A percentile compares a stretch with the other conserved stretches of the same genome.
Conservation (phyloP, 2,797 vertebrate genomes). For the Periparus ater region DNA sequence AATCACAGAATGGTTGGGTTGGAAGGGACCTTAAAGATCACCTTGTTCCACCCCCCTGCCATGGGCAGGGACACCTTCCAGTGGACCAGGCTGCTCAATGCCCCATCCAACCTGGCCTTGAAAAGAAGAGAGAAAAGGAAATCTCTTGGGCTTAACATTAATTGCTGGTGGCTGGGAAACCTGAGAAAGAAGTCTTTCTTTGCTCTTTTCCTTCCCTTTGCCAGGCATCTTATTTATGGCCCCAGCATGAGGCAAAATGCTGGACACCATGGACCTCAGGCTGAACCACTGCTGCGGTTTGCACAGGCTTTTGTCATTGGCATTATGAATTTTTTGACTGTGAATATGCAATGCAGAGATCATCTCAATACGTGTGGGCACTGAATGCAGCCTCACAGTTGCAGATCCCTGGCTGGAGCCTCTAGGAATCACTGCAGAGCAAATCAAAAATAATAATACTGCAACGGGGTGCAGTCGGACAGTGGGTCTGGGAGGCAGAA, state of each 20-base stretch:
- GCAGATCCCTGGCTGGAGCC: neutral
- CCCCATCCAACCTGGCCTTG: neutral
- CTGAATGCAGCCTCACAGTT: neutral
- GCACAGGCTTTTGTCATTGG: neutral
- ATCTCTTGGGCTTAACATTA: neutral
- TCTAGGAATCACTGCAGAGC: neutral
- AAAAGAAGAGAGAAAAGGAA: neutral
- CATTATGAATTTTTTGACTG: neutral
- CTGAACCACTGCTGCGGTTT: neutral
- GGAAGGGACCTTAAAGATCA: neutral
- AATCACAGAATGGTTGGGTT: neutral
- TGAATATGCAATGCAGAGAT: neutral
- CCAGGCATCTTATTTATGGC: neutral
- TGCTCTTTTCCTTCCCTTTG: neutral
- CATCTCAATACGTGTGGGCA: neutral
- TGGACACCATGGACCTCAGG: neutral
- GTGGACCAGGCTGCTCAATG: neutral
- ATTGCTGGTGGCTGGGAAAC: neutral
- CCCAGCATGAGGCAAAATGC: neutral
- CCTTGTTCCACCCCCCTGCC: neutral
- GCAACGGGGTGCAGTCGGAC: neutral
- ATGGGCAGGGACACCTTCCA: neutral
- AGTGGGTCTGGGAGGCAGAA: neutral
- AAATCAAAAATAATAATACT: conserved; percentile 4
- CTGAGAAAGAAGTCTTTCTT: neutral